These are phyloP conservation scores for Cyprinodon tularosa DNA, from an alignment of 2,113 vertebrate genomes.

Conservation along the genomic window DNA sequence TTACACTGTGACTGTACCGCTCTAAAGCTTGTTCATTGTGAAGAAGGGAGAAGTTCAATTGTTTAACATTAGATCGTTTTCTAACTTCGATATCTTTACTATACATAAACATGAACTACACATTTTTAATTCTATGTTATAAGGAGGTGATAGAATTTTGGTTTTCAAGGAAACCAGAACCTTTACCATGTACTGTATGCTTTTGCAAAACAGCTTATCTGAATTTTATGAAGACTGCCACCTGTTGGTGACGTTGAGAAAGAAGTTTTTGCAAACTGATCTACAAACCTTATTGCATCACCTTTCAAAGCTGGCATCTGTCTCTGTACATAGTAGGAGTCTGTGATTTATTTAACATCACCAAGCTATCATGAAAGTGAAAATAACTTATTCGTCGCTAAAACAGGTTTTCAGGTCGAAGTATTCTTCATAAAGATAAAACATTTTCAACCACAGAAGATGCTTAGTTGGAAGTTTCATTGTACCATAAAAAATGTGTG, in stretches of 20 bases:
- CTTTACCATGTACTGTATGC: slow-evolving; percentile 52
- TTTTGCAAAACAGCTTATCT: slow-evolving; percentile 56
- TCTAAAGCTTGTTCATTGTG: slow-evolving; percentile 39
- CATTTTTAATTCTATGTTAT: slow-evolving; percentile 63
- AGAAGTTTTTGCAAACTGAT: slow-evolving; percentile 24
- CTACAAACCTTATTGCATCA: slow-evolving; percentile 42
- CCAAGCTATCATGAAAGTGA: slow-evolving; percentile 54
- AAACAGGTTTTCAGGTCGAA: slow-evolving; percentile 26
- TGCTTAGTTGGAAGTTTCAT: slow-evolving; percentile 58
- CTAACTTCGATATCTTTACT: slow-evolving; percentile 32
- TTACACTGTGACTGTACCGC: slow-evolving; percentile 68
- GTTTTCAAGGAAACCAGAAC: slow-evolving; percentile 53
- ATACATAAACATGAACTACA: slow-evolving; percentile 32
- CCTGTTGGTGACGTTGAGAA: slow-evolving; percentile 53
- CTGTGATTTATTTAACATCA: slow-evolving; percentile 73
- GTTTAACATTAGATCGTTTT: slow-evolving; percentile 33
- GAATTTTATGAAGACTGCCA: slow-evolving; percentile 65
- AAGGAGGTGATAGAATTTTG: slow-evolving; percentile 52
- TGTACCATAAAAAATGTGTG: slow-evolving; percentile 61
- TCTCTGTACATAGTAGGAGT: slow-evolving; percentile 69
- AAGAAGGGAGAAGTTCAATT: slow-evolving; percentile 36
- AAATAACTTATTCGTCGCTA: slow-evolving; percentile 28
- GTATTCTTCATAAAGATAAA: slow-evolving; percentile 26
- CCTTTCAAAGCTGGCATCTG: slow-evolving; percentile 47
- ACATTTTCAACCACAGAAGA: slow-evolving; percentile 10